Conservation (phyloP, 2,888 invertebrate species). For the Lingula anatina region DNA sequence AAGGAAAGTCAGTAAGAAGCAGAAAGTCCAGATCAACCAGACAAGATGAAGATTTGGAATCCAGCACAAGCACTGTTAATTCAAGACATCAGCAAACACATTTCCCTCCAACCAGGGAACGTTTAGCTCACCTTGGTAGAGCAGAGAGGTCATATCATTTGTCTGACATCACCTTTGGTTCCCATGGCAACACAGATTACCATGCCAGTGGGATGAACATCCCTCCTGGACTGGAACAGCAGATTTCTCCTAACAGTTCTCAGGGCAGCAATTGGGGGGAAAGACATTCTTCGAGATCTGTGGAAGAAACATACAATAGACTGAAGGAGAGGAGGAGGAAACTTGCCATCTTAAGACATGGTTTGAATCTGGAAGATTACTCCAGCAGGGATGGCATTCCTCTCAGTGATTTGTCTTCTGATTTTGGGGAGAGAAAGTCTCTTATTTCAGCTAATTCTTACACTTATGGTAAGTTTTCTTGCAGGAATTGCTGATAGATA, state of each 20-base stretch:
- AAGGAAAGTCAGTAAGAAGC: no score
- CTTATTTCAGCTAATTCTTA: constrained; percentile 31
- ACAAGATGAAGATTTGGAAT: no score
- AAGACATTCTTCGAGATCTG: neutral
- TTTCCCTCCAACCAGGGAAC: no score
- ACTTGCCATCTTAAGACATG: constrained; percentile 27
- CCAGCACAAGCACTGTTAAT: no score
- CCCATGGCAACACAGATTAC: neutral
- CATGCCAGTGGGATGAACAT: neutral
- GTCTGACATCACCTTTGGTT: no score
- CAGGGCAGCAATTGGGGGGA: neutral
- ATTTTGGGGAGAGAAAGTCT: constrained; percentile 23
- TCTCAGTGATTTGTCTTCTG: constrained; percentile 10
- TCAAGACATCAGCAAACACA: no score
- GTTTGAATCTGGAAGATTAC: constrained; percentile 16
- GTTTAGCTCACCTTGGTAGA: no score
- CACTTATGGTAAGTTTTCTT: constrained; percentile 25
- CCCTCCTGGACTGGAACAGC: neutral
- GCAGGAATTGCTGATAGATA: no score
- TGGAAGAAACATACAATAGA: constrained; percentile 32
- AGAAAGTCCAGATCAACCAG: no score
- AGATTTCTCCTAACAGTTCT: neutral
- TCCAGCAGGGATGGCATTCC: constrained; percentile 12
- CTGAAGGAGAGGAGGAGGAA: constrained; percentile 39
- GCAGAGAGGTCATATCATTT: no score